Evolutionary conservation across 2,797 vertebrate species (phyloP), one percentile per base, ranked within the genome.

Genomic region (Pogonophryne albipinna): DNA sequence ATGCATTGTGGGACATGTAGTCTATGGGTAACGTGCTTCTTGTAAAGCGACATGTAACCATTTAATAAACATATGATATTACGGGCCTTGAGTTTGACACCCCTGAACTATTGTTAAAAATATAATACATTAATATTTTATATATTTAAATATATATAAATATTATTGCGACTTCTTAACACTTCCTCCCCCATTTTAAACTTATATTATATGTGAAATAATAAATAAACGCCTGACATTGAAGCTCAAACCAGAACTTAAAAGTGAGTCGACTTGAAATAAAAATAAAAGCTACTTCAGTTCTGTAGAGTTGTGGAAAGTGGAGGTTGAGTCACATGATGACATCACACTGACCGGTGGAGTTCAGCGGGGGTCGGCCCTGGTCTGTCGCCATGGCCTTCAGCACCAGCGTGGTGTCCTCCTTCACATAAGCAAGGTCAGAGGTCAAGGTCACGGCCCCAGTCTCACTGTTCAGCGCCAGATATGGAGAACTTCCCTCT

Each of bases 361-460:
- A 83, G 80, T 74, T 83, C 13, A 93, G 87, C 2, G 92, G 84
- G 63, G 94, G 94, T 16, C 2, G 27, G 55, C 96, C 96, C 1
- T 94, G 87, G 82, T 96, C 96, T 58, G 76, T 31, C 6, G 95
- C 95, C 78, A 79, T 46, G 27, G 91, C 95, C 1, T 62, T 87
- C 65, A 96, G 87, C 3, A 63, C 52, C 47, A 95, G 45, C 1
- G 49, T 8, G 1, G 76, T 93, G 85, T 95, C 93, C 4, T 90
- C 77, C 16, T 55, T 92, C 76, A 94, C 8, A 13, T 88, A 51
- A 12, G 53, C 50, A 46, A 95, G 77, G 73, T 92, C 83, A 50
- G 74, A 93, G 57, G 89, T 86, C 84, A 96, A 84, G 10, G 84
- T 91, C 76, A 96, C 92, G 16, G 78, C 90, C 61, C 96, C 96